Percentiles rank a stretch among this genome's conserved stretches.
These are phyloP conservation scores for Drosophila punjabiensis DNA, from an alignment of 1,140 invertebrate species.

Conservation along the genomic window DNA sequence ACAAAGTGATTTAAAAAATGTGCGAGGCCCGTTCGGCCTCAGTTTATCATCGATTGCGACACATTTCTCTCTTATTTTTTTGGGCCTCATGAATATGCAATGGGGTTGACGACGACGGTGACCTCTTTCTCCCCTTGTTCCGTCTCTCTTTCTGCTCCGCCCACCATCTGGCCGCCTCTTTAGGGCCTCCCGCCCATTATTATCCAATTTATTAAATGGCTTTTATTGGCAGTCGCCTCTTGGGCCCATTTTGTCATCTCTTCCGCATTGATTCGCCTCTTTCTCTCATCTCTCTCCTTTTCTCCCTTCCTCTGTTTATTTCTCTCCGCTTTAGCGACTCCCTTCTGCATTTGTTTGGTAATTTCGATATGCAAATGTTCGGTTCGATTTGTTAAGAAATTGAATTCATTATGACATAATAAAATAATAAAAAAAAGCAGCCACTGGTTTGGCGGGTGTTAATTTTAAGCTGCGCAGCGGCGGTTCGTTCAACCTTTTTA, in stretches of 20 bases:
- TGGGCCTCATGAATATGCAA: conserved; percentile 70
- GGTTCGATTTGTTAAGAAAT: conserved; percentile 70
- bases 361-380: conserved; percentile 64
- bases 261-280: conserved; percentile 53
- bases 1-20: conserved; percentile 29
- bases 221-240: conserved; percentile 53
- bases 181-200: conserved; percentile 48
- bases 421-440: conserved; percentile 42
- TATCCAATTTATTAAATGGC: conserved; percentile 67
- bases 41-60: conserved; percentile 46
- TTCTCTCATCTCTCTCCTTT: background rate
- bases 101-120: conserved; percentile 25
- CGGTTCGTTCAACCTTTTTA: conserved; percentile 23
- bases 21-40: conserved; percentile 12
- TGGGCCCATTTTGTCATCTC: conserved; percentile 48
- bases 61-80: conserved; percentile 12
- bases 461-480: conserved; percentile 19
- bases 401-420: conserved; percentile 73
- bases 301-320: background rate
- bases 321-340: conserved; percentile 11
- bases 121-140: conserved; percentile 22
- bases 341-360: conserved; percentile 33
- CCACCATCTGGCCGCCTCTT: conserved; percentile 14
- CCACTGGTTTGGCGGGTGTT: conserved; percentile 33
- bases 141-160: conserved; percentile 3